These are phyloP conservation scores for Neolamprologus falcicula DNA, from an alignment of 2,113 vertebrate species.

Conservation along the genomic window DNA sequence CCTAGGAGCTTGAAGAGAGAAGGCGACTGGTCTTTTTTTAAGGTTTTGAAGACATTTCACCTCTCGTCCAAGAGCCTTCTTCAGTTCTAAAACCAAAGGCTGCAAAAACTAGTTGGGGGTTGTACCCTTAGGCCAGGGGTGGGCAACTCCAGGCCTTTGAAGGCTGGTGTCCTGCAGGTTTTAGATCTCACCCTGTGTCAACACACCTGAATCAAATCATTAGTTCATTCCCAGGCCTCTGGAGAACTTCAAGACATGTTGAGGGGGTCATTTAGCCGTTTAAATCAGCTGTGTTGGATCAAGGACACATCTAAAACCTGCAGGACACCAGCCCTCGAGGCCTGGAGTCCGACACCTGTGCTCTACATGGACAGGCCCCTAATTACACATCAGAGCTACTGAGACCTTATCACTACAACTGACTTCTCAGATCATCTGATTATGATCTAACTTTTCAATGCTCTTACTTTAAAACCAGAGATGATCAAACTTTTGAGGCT, in stretches of 20 bases:
- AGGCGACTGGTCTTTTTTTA: background rate
- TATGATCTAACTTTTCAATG: background rate
- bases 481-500: background rate
- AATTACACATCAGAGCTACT: background rate
- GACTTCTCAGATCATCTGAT: accelerated
- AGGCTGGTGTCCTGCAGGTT: background rate
- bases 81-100: background rate
- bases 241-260: no score
- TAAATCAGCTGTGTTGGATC: no score
- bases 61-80: background rate
- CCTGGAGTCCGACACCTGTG: no score
- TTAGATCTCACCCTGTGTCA: background rate
- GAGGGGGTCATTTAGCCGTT: no score
- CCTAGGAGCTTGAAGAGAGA: background rate
- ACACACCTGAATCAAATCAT: background rate
- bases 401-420: background rate
- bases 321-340: no score
- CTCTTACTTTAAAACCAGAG: background rate
- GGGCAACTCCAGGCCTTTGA: background rate
- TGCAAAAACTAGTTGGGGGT: background rate
- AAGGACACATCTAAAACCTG: no score
- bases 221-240: accelerated
- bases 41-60: background rate
- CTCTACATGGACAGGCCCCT: background rate
- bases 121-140: background rate